A percentile compares a stretch with the other conserved stretches of the same genome.
These are phyloP conservation scores for Triplophysa rosa DNA, from an alignment of 2,113 vertebrate species.

Conservation along the genomic window DNA sequence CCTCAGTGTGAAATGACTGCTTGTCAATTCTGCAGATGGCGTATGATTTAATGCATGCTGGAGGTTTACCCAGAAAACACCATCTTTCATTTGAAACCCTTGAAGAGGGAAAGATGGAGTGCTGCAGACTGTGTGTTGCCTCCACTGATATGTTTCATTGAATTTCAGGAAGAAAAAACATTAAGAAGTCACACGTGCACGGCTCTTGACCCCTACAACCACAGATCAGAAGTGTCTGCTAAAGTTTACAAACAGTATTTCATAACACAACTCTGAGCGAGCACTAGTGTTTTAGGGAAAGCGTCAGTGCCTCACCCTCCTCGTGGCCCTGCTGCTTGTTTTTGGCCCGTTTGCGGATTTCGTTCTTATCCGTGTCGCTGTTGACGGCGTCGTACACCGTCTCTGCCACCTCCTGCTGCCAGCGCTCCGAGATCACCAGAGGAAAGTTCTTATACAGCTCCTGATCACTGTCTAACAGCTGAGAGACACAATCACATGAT, in stretches of 20 bases:
- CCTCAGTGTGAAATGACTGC: constrained; percentile 6
- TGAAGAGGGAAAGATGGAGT: neutral
- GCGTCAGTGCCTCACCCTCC: constrained; percentile 80
- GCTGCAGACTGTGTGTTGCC: neutral
- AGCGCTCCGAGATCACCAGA: constrained; percentile 96
- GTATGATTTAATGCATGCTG: constrained; percentile 3
- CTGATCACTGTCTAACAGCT: constrained; percentile 97
- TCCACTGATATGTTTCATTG: neutral
- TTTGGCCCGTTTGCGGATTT: constrained; percentile 93
- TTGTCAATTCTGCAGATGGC: neutral
- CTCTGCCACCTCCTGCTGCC: constrained; percentile 98
- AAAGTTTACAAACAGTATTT: no score
- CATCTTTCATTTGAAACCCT: neutral
- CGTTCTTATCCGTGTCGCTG: constrained; percentile 91
- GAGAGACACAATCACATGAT: neutral
- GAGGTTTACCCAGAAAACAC: neutral
- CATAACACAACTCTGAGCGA: no score
- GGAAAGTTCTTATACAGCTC: constrained; percentile 99
- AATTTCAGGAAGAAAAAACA: neutral
- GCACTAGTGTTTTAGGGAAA: neutral
- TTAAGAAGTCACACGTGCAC: no score
- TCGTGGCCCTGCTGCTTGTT: constrained; percentile 97
- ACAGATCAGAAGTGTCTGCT: no score
- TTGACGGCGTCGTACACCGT: constrained; percentile 96
- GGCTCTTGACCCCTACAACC: neutral